These are phyloP conservation scores for Diarsia rubi DNA, from an alignment of 2,888 invertebrate genomes.

Conservation along the genomic window DNA sequence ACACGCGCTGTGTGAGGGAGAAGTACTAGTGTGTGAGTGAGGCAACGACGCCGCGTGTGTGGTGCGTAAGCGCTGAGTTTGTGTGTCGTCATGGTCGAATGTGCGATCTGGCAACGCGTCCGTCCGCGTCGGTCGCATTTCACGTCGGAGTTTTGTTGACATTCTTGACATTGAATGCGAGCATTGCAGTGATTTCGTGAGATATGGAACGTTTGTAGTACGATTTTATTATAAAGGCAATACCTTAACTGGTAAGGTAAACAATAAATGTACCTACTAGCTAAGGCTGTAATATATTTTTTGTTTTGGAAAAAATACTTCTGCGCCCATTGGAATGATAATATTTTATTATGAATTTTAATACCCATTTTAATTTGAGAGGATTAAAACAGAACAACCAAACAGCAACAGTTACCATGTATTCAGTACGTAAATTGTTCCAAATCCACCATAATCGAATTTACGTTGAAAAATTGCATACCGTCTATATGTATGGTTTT, in stretches of 20 bases:
- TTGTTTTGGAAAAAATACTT: neutral
- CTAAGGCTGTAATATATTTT: too few relatives aligned
- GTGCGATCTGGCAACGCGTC: constrained; percentile 55
- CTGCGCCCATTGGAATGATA: too few relatives aligned
- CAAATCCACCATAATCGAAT: too few relatives aligned
- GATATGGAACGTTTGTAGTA: neutral
- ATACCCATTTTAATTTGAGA: too few relatives aligned
- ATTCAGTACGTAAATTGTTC: too few relatives aligned
- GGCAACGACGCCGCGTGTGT: constrained; percentile 20
- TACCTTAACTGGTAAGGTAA: neutral
- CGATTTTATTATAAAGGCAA: neutral
- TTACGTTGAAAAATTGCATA: too few relatives aligned
- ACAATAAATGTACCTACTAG: too few relatives aligned
- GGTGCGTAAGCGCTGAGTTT: constrained; percentile 31
- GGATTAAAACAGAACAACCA: too few relatives aligned
- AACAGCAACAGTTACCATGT: too few relatives aligned
- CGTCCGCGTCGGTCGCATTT: constrained; percentile 18
- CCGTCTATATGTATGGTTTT: too few relatives aligned
- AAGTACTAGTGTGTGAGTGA: constrained; percentile 17
- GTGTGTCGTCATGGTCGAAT: constrained; percentile 54
- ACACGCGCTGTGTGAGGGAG: constrained; percentile 13
- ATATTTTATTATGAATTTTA: too few relatives aligned
- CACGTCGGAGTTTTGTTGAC: constrained; percentile 27
- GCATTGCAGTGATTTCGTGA: neutral
- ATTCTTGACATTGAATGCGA: constrained; percentile 31